Evolutionary conservation across 2,797 vertebrate species (phyloP), one percentile per base, ranked within the genome.

Genomic region (Notolepis coatsorum): DNA sequence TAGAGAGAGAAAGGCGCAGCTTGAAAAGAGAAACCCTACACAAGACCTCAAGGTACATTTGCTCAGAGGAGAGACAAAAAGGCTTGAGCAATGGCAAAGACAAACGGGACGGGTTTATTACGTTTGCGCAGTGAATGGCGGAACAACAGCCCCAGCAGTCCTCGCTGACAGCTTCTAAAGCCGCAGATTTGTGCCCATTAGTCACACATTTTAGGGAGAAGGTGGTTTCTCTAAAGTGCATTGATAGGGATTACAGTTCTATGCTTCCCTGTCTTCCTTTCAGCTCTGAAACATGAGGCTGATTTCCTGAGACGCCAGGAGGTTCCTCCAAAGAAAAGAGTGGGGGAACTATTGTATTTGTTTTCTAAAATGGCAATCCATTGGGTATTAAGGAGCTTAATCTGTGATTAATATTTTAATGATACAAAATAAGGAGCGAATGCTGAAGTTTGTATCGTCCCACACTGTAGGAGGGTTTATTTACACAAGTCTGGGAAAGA

Each of bases 201-300:
- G 93, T 93, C 92, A 93, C 92, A 93, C 90, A 88, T 93, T 93
- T 93, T 93, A 93, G 87, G 86, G 80, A 93, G 91, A 93, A 91
- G 91, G 90, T 92, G 91, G 89, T 89, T 92, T 92, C 71, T 91
- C 71, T 91, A 89, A 93, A 92, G 92, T 92, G 86, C 91, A 91
- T 91, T 87, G 91, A 90, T 82, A 64, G 85, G 91, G 93, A 93
- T 94, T 93, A 93, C 85, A 79, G 88, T 91, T 90, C 91, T 87
- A 91, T 92, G 91, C 84, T 82, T 89, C 90, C 86, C 90, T 82
- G 83, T 89, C 88, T 89, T 89, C 87, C 87, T 92, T 91, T 91
- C 86, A 79, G 79, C 74, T 43, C 76, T 53, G 68, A 89, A 89
- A 92, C 88, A 90, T 83, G 83, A 75, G 71, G 87, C 85, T 77